These are phyloP conservation scores for Tetragnatha montana DNA, from an alignment of 2,888 invertebrate genomes.

Conservation along the genomic window DNA sequence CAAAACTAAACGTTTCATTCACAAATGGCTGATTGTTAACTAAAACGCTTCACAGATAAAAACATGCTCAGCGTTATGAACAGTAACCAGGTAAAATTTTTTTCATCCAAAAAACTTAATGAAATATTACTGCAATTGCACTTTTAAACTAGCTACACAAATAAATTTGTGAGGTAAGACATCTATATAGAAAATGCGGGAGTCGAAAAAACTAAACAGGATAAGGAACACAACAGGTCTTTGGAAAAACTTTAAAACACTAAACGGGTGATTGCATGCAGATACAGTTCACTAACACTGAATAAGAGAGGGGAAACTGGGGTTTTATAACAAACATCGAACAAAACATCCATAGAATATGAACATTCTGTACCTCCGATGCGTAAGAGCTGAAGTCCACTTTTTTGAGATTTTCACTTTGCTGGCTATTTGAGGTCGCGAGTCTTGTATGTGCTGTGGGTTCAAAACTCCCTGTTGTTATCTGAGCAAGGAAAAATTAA, in stretches of 20 bases:
- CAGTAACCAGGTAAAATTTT: too few species aligned
- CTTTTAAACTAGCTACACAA: too few species aligned
- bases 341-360: conserved; percentile 43
- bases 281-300: neutral
- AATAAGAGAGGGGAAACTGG: neutral
- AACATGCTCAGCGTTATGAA: too few species aligned
- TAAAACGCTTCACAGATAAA: too few species aligned
- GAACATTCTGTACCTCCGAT: conserved; percentile 54
- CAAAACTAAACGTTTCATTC: too few species aligned
- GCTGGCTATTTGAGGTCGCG: conserved; percentile 59
- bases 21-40: too few species aligned
- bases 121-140: too few species aligned
- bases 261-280: neutral
- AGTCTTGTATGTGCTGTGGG: conserved; percentile 56
- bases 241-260: neutral
- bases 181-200: neutral
- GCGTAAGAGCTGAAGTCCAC: conserved; percentile 63
- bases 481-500: conserved; percentile 68
- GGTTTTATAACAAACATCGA: conserved; percentile 30
- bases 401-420: conserved; percentile 66
- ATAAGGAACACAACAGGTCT: neutral
- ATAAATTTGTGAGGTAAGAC: too few species aligned
- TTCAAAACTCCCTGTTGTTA: conserved; percentile 55
- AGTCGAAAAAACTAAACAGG: neutral
- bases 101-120: too few species aligned